phyloP scores from a whole-genome alignment of 2,113 vertebrate genomes.

The Myanophis thanlyinensis region DNA sequence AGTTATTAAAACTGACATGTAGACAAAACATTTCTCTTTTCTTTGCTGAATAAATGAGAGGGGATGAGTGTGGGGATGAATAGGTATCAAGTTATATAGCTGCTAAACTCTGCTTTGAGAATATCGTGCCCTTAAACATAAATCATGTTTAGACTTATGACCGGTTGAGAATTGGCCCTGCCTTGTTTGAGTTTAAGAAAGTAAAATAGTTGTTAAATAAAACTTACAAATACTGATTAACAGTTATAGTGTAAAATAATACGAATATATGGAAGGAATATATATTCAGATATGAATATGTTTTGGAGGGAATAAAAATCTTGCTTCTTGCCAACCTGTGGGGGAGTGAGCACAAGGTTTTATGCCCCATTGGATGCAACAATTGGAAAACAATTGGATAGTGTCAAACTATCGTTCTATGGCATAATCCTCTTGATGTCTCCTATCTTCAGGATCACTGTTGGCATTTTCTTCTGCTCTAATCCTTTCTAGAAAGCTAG shows the following conservation, averaged over 20 bases:
- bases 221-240: not conserved
- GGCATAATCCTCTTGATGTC: not conserved
- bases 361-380: not conserved
- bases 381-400: not conserved
- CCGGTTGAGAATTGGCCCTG: not conserved
- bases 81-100: slow-evolving; percentile 16
- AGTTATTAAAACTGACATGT: slow-evolving; percentile 8
- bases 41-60: not conserved
- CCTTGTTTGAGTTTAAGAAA: not conserved
- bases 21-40: slow-evolving; percentile 1
- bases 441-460: not conserved
- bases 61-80: not conserved
- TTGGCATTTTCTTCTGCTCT: not conserved
- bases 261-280: not conserved
- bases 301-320: not conserved
- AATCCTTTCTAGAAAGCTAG: not conserved
- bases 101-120: slow-evolving; percentile 6
- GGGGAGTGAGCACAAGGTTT: not conserved
- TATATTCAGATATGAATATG: not conserved
- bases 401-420: not conserved
- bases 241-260: not conserved
- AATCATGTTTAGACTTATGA: not conserved
- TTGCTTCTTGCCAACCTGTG: not conserved
- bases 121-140: not conserved
- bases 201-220: not conserved